phyloP scores from a whole-genome alignment of 2,797 vertebrate species.

The Spinibarbus caldwelli region DNA sequence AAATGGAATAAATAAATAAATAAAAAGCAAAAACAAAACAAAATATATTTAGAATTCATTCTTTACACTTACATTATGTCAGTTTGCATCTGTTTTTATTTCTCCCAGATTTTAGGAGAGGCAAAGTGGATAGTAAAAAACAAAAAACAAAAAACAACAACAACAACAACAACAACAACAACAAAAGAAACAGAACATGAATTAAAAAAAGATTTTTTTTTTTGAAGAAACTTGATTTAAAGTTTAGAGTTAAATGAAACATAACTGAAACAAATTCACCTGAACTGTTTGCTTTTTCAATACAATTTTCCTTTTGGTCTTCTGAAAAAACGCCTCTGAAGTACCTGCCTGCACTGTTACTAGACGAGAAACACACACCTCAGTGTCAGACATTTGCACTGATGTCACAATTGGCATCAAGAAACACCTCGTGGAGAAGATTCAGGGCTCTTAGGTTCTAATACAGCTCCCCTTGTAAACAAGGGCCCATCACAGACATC shows the following conservation, averaged over 20 bases:
- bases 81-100: not conserved
- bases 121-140: not conserved
- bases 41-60: not conserved
- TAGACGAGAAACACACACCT: slow-evolving; percentile 4
- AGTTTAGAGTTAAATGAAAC: not conserved
- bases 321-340: not conserved
- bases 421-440: slow-evolving; percentile 23
- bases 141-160: too few species aligned
- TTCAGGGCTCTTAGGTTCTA: slow-evolving; percentile 23
- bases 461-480: slow-evolving; percentile 54
- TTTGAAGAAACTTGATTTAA: too few species aligned
- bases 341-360: slow-evolving; percentile 22
- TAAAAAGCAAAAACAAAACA: too few species aligned
- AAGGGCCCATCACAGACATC: slow-evolving; percentile 47
- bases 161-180: too few species aligned
- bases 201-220: not conserved
- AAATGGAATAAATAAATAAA: not conserved
- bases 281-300: not conserved
- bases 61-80: not conserved
- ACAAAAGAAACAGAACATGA: not conserved
- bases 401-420: slow-evolving; percentile 16
- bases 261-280: not conserved
- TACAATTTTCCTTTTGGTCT: not conserved
- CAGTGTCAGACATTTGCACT: slow-evolving; percentile 1
- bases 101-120: not conserved